Percentiles rank a stretch among this genome's conserved stretches.
These are phyloP conservation scores for Epinotia bilunana DNA, from an alignment of 2,888 invertebrate genomes.

Conservation along the genomic window DNA sequence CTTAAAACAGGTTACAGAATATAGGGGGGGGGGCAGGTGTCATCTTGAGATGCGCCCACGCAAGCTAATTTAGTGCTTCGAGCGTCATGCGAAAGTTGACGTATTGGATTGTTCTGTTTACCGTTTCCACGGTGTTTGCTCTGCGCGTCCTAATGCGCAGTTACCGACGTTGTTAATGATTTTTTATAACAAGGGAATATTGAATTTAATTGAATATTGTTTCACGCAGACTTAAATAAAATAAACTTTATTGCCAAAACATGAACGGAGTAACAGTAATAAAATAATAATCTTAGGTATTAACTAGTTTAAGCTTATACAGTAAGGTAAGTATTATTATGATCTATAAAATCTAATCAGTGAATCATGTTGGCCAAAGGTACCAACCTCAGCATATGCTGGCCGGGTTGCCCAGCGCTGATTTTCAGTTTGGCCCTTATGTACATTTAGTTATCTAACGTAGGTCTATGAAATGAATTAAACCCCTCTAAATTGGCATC, in stretches of 20 bases:
- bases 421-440: no score
- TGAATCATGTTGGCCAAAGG: no score
- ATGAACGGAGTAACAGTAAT: no score
- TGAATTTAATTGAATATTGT: background rate
- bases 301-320: no score
- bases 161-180: background rate
- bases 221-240: background rate
- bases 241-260: no score
- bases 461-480: background rate
- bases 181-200: constrained; percentile 8
- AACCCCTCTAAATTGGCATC: background rate
- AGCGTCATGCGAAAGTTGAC: constrained; percentile 32
- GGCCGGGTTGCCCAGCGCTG: no score
- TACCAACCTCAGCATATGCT: no score
- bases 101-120: constrained; percentile 40
- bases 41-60: constrained; percentile 11
- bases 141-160: constrained; percentile 10
- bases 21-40: no score
- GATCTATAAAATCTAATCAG: no score
- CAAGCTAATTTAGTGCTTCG: constrained; percentile 24
- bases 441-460: background rate
- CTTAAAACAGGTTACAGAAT: no score
- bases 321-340: no score
- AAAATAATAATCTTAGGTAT: no score
- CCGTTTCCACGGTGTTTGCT: constrained; percentile 13